These are phyloP conservation scores for Siphamia tubifer DNA, from an alignment of 2,113 vertebrate species.

Conservation along the genomic window DNA sequence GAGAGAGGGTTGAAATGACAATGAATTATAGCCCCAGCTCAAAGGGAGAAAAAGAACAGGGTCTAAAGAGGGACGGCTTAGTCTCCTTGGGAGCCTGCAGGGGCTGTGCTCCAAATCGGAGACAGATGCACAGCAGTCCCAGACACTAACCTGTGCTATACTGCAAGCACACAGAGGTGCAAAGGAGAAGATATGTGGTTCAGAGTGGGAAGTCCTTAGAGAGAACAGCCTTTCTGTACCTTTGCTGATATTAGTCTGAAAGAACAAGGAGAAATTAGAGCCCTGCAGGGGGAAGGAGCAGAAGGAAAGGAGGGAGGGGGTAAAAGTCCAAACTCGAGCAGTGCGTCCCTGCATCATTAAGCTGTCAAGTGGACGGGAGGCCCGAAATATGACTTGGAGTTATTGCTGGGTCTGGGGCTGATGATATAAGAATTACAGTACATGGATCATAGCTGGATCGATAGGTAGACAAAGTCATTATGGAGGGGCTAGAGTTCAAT, in stretches of 20 bases:
- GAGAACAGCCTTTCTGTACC: slow-evolving; percentile 51
- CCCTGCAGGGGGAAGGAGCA: slow-evolving; percentile 53
- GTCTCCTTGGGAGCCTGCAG: slow-evolving; percentile 66
- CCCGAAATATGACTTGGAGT: slow-evolving; percentile 78
- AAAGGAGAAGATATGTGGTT: slow-evolving; percentile 58
- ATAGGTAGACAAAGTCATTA: slow-evolving; percentile 82
- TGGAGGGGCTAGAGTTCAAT: slow-evolving; percentile 77
- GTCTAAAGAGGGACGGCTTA: slow-evolving; percentile 74
- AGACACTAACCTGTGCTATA: slow-evolving; percentile 49
- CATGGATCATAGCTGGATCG: slow-evolving; percentile 80
- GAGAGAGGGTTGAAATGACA: slow-evolving; percentile 71
- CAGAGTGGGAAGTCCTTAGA: slow-evolving; percentile 53
- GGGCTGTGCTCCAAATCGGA: slow-evolving; percentile 72
- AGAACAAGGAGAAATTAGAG: slow-evolving; percentile 75
- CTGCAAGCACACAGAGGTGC: slow-evolving; percentile 51
- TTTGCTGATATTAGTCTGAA: slow-evolving; percentile 68
- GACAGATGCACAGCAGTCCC: slow-evolving; percentile 62
- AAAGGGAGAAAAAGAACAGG: slow-evolving; percentile 66
- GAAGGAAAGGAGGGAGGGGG: background rate
- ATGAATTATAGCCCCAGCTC: slow-evolving; percentile 69
- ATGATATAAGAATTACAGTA: slow-evolving; percentile 82
- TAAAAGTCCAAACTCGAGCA: slow-evolving; percentile 57
- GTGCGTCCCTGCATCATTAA: slow-evolving; percentile 77
- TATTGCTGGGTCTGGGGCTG: slow-evolving; percentile 70
- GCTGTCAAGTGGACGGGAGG: slow-evolving; percentile 76